These are phyloP conservation scores for Neodiprion pinetum DNA, from an alignment of 1,140 invertebrate genomes.

Conservation along the genomic window DNA sequence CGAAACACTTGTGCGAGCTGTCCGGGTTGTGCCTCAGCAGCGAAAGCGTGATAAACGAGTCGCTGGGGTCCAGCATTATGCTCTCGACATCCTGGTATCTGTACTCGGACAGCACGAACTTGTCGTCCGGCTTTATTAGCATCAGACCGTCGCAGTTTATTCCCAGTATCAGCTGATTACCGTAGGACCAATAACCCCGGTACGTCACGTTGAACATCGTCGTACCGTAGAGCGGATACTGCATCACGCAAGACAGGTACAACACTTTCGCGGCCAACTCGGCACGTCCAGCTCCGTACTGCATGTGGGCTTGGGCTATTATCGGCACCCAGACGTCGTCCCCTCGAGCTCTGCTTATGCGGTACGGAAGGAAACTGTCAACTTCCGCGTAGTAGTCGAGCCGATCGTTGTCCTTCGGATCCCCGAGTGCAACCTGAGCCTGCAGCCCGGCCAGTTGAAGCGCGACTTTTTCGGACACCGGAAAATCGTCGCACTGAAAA, in stretches of 20 bases:
- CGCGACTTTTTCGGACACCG: slow-evolving; percentile 93
- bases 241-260: slow-evolving; percentile 96
- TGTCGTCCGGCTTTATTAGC: slow-evolving; percentile 87
- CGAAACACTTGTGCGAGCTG: slow-evolving; percentile 85
- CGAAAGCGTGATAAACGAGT: slow-evolving; percentile 89
- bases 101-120: slow-evolving; percentile 89
- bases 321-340: slow-evolving; percentile 87
- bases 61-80: slow-evolving; percentile 90
- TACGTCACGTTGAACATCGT: slow-evolving; percentile 93
- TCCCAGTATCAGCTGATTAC: slow-evolving; percentile 74
- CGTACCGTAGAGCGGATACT: slow-evolving; percentile 94
- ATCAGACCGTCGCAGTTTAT: slow-evolving; percentile 92
- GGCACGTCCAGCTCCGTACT: slow-evolving; percentile 89
- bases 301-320: slow-evolving; percentile 84
- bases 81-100: slow-evolving; percentile 88
- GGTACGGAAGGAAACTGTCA: slow-evolving; percentile 79
- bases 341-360: slow-evolving; percentile 76
- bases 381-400: slow-evolving; percentile 82
- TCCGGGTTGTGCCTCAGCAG: slow-evolving; percentile 69
- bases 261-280: slow-evolving; percentile 92
- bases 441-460: slow-evolving; percentile 92
- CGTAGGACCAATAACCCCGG: slow-evolving; percentile 91
- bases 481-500: slow-evolving; percentile 89
- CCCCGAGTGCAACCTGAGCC: slow-evolving; percentile 90
- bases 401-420: slow-evolving; percentile 76